These are phyloP conservation scores for Drosophila ficusphila DNA, from an alignment of 1,140 invertebrate species.

Conservation along the genomic window DNA sequence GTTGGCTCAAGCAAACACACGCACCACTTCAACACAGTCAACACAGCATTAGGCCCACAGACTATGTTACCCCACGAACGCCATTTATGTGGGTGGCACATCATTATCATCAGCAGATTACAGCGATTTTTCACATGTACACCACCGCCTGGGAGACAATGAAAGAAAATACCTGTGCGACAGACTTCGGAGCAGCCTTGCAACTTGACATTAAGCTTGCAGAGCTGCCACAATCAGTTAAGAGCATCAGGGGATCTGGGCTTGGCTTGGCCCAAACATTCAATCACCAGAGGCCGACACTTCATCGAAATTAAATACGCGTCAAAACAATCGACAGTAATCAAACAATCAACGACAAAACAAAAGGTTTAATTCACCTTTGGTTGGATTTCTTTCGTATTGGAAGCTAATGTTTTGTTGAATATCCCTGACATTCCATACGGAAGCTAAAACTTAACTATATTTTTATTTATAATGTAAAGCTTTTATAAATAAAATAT, in stretches of 20 bases:
- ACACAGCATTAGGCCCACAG: constrained; percentile 49
- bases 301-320: constrained; percentile 35
- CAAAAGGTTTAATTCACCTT: constrained; percentile 6
- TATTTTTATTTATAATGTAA: background rate
- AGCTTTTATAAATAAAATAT: too few relatives aligned
- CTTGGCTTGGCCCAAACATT: constrained; percentile 13
- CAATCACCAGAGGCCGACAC: constrained; percentile 23
- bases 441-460: too few relatives aligned
- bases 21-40: constrained; percentile 25
- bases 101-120: constrained; percentile 26
- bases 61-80: constrained; percentile 38
- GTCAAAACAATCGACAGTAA: constrained; percentile 45
- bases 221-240: constrained; percentile 44
- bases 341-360: constrained; percentile 28
- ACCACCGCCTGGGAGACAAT: constrained; percentile 6
- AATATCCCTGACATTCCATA: too few relatives aligned
- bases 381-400: background rate
- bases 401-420: constrained; percentile 1
- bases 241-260: constrained; percentile 17
- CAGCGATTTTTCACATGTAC: constrained; percentile 59
- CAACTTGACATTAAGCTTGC: constrained; percentile 65
- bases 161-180: constrained; percentile 64
- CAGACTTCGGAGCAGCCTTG: constrained; percentile 53
- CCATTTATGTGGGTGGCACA: constrained; percentile 32
- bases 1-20: constrained; percentile 47